Evolutionary conservation across 2,888 invertebrate species (phyloP), one percentile per base, ranked within the genome.

Genomic region (Maniola hyperantus): DNA sequence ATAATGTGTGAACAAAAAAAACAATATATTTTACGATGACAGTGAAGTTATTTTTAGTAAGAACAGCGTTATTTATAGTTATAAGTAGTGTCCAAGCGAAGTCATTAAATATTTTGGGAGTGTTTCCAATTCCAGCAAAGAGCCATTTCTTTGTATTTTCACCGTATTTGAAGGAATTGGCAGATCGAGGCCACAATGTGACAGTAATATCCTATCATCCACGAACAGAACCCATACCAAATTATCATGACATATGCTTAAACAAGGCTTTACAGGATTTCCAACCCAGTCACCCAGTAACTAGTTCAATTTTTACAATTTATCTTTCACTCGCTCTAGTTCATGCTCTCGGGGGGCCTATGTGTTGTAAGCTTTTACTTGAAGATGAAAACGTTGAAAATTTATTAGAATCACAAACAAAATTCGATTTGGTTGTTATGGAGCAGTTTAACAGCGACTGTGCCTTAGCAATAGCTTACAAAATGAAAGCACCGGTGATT

Each of bases 371-470:
- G 68, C 67, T 72, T 0, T 74, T 86, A 68, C 72, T 93, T 8
- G 80, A 77, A 13, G 85, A 88, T 70, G 73, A 85, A 18, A 72
- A 79, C 63, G 88, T 93, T 26, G 85, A 84, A 73, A 66, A 79
- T 64, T 76, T 93, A 34, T 76, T 89, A 36, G 79, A 83, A 57
- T 76, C 78, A 0, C 84, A 89, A 64, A 81, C 85, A 5, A 93
- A 93, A 59, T 96, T 94, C 76, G 96, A 97, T 81, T 79, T 96
- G 0, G 90, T 96, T 6, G 79, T 97, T 0, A 86, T 94, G 65
- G 96, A 97, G 81, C 93, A 93, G 66, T 96, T 96, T 78, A 95
- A 95, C 73, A 93, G 93, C 48, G 95, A 96, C 75, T 96, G 96
- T 78, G 94, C 94, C 77, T 82, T 95, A 72, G 95, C 94, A 2